Base-by-base conservation (phyloP, 1,140 invertebrate genomes). In the Carposina sasakii region DNA sequence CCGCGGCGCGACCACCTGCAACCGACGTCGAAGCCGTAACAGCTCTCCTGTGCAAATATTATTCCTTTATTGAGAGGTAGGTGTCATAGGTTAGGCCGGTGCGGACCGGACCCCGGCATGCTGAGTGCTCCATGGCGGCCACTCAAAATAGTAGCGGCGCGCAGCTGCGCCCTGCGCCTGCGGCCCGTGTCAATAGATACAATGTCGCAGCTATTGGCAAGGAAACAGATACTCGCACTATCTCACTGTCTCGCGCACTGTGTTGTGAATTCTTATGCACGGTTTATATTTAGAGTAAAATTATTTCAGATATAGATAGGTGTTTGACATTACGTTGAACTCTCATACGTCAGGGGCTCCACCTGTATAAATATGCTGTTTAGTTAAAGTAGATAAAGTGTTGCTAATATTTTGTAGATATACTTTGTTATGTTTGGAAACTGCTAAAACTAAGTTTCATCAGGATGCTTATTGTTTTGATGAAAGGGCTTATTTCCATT, bases 291-390 rank as follows among this genome's bases (percentile, higher is more conserved):
- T 83, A 81, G 79, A 75, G 59, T 69, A 76, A 81, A 79, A 81
- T 81, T 83, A 83, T 83, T 83, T 83, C 77, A 78, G 79, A 78
- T 81, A 78, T 79, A 81, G 79, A 83, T 83, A 81, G 77, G 79
- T 83, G 79, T 83, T 83, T 79, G 79, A 78, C 79, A 83, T 83
- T 79, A 81, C 79, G 77, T 83, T 83, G 77, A 83, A 81, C 79
- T 83, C 79, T 79, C 76, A 81, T 79, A 78, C 76, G 71, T 73
- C 71, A 74, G 76, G 70, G 71, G 69, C 55, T 83, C 76, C 79
- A 81, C 77, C 79, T 81, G 76, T 74, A 76, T 68, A 70, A 78
- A 71, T 74, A 72, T 69, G 70, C 56, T 63, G 26, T 48, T 41
- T 20, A n/a, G n/a, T n/a, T n/a, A n/a, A n/a, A n/a, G n/a, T n/a